A percentile compares a stretch with the other conserved stretches of the same genome.
Evolutionary conservation across 2,888 invertebrate species (phyloP).

Genomic region (Adelphocoris suturalis): DNA sequence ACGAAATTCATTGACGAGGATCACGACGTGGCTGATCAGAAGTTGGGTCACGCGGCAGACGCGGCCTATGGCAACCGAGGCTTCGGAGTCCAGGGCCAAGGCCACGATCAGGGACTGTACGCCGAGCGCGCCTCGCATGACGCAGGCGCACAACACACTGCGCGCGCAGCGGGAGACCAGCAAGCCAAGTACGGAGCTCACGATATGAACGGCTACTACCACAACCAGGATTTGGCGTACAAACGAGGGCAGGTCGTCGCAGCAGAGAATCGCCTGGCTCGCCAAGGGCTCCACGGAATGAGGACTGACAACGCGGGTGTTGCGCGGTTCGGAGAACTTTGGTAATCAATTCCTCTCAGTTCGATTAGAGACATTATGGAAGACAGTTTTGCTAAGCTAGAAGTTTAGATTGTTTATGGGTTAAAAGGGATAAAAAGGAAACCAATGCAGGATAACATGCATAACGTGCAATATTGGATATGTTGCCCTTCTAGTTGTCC

Average conservation of each 20-base stretch:
- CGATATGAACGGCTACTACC: slow-evolving; percentile 66
- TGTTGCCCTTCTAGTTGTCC: too few species aligned
- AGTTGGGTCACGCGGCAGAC: slow-evolving; percentile 2
- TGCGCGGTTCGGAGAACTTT: not conserved
- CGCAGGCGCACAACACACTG: not conserved
- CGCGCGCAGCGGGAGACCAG: not conserved
- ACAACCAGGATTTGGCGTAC: slow-evolving; percentile 62
- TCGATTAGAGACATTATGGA: too few species aligned
- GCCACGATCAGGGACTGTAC: not conserved
- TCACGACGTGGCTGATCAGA: slow-evolving; percentile 57
- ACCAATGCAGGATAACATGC: too few species aligned
- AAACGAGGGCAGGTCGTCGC: slow-evolving; percentile 44
- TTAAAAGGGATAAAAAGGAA: too few species aligned
- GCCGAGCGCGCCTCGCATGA: not conserved
- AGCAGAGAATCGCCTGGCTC: slow-evolving; percentile 30
- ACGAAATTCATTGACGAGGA: slow-evolving; percentile 71
- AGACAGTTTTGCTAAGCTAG: too few species aligned
- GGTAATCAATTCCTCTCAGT: not conserved
- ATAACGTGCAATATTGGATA: too few species aligned
- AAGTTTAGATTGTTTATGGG: too few species aligned
- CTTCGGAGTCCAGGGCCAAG: slow-evolving; percentile 13
- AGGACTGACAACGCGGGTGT: slow-evolving; percentile 14
- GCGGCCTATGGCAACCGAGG: slow-evolving; percentile 20
- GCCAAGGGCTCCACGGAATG: slow-evolving; percentile 18
- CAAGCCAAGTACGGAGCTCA: slow-evolving; percentile 37